Evolutionary conservation across 2,888 invertebrate genomes (phyloP), one percentile per base, ranked within the genome.

Genomic region (Neria commutata): DNA sequence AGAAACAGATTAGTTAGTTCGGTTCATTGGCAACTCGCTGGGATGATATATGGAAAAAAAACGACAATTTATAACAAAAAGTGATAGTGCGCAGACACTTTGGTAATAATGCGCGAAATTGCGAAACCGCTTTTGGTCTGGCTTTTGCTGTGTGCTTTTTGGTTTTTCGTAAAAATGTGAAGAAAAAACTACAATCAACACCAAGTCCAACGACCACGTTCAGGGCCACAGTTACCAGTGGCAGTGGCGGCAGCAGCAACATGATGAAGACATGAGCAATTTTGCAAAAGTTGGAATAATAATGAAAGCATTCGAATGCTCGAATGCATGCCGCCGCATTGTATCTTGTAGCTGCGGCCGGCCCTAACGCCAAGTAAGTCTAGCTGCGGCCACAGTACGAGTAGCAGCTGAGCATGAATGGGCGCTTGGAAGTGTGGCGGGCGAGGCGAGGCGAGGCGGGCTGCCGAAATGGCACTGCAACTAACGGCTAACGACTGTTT

Each of bases 201-300:
- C 70, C 71, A 69, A 74, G 71, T 72, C 73, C 72, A 74, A 71
- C 69, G 72, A 72, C 72, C 73, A 74, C 62, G 72, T 73, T 74
- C 74, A 74, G 74, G 74, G 72, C 69, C 69, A 62, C 40, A 52
- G 42, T 61, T 55, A 58, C 42, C 62, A 53, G 61, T 16, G n/a
- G 33, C 48, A 53, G 48, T 21, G 17, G n/a, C 24, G 19, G 4
- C 40, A 17, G 17, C 10, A 21, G 42, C 34, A 6, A 26, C 54
- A 49, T 54, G 53, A 53, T 48, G 51, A 51, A 56, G 29, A 34
- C 21, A 40, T 37, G 16, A 29, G 34, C 55, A 56, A 60, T 52
- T 59, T 56, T 52, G 60, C 60, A 60, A 56, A 51, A 42, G 23
- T 56, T 60, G 29, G 48, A 48, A 55, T 55, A 59, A 59, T 42